phyloP scores from a whole-genome alignment of 2,797 vertebrate genomes.

The Menidia menidia region DNA sequence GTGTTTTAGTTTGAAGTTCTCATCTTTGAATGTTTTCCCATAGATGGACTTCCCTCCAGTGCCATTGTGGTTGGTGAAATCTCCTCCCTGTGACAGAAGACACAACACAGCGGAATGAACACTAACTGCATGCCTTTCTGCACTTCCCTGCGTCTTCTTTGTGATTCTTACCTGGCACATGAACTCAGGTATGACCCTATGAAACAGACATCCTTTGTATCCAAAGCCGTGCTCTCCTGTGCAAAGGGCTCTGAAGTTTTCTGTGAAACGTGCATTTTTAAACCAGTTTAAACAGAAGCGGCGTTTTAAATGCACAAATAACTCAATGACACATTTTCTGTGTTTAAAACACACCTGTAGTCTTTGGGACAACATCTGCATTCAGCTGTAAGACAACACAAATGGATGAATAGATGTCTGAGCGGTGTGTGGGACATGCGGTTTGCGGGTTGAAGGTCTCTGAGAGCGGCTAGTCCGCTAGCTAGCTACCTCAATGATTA shows the following conservation, averaged over 20 bases:
- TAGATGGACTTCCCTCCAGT: conserved; percentile 97
- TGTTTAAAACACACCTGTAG: conserved; percentile 85
- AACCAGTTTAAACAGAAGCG: background rate
- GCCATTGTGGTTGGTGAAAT: conserved; percentile 94
- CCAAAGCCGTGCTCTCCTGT: conserved; percentile 94
- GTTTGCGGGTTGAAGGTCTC: conserved; percentile 7
- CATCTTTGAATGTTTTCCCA: conserved; percentile 91
- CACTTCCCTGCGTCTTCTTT: background rate
- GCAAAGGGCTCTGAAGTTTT: conserved; percentile 93
- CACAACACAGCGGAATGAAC: background rate
- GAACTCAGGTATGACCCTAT: conserved; percentile 94
- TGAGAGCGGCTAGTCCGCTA: conserved; percentile 12
- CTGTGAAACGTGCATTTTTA: conserved; percentile 65
- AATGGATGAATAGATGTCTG: background rate
- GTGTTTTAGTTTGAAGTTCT: conserved; percentile 95
- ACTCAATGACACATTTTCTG: background rate
- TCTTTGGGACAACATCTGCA: conserved; percentile 92
- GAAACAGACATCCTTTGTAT: conserved; percentile 93
- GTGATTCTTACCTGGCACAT: conserved; percentile 92
- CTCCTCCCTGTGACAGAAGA: conserved; percentile 86
- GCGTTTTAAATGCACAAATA: background rate
- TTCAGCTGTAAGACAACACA: conserved; percentile 84
- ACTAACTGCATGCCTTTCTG: no score
- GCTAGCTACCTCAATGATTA: conserved; percentile 86
- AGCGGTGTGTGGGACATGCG: background rate